A percentile compares a stretch with the other conserved stretches of the same genome.
Conservation (phyloP, 2,113 vertebrate species). For the Psettodes erumei region DNA sequence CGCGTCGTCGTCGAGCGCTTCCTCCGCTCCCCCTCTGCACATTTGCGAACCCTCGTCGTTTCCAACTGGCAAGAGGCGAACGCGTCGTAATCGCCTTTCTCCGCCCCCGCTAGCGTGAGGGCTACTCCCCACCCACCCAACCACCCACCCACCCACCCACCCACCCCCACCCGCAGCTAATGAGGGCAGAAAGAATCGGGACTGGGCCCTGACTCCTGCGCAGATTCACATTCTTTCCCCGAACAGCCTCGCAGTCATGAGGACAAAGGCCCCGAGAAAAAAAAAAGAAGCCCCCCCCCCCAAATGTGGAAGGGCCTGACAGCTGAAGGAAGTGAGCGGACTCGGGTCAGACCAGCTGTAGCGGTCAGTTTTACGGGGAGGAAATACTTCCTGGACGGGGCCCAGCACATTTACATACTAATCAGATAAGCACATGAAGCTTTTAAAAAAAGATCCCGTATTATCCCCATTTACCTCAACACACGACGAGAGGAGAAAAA, state of each 20-base stretch:
- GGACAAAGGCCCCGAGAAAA: background rate
- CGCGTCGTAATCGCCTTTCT: constrained; percentile 22
- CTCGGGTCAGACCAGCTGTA: constrained; percentile 1
- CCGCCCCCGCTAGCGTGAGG: constrained; percentile 28
- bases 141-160: too few species aligned
- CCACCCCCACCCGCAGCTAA: constrained; percentile 48
- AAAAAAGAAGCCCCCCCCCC: too few species aligned
- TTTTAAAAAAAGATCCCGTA: background rate
- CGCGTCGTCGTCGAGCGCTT: too few species aligned
- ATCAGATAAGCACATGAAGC: constrained; percentile 18
- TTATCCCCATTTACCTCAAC: constrained; percentile 4
- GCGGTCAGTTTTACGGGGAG: constrained; percentile 24
- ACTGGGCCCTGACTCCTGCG: constrained; percentile 17
- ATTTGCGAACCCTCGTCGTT: constrained; percentile 13
- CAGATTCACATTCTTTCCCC: constrained; percentile 26
- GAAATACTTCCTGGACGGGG: background rate
- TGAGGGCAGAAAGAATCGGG: constrained; percentile 41
- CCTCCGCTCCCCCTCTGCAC: background rate
- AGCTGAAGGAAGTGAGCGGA: constrained; percentile 4
- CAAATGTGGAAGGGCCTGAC: constrained; percentile 3
- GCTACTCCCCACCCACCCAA: constrained; percentile 55
- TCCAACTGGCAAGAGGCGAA: constrained; percentile 10
- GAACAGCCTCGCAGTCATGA: background rate
- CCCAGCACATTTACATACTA: constrained; percentile 21
- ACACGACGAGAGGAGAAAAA: too few species aligned